phyloP scores from a whole-genome alignment of 1,140 invertebrate species.

The Sycobia sp. region DNA sequence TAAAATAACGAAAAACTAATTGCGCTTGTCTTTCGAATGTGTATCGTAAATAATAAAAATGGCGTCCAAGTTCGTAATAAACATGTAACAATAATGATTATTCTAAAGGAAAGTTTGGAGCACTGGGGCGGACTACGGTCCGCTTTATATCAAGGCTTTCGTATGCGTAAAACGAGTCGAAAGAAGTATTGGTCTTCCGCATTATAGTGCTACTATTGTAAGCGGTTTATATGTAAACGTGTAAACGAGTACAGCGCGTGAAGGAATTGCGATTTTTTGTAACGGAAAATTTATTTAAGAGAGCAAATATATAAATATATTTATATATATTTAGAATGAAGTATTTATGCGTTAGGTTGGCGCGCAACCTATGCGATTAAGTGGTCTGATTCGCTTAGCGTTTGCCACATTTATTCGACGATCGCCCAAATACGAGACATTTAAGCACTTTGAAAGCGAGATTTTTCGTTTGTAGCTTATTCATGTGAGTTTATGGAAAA shows the following conservation, averaged over 20 bases:
- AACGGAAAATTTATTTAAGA: constrained; percentile 25
- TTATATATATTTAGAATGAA: constrained; percentile 2
- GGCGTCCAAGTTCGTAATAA: constrained; percentile 6
- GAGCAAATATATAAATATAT: constrained; percentile 1
- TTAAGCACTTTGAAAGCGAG: constrained; percentile 5
- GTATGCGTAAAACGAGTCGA: constrained; percentile 42
- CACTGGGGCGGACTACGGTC: too few species aligned
- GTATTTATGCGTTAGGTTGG: constrained; percentile 22
- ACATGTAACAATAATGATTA: constrained; percentile 7
- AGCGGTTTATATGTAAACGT: constrained; percentile 13
- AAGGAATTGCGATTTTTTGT: constrained; percentile 20
- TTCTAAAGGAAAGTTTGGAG: too few species aligned
- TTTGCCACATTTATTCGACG: constrained; percentile 17
- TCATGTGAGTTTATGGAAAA: neutral
- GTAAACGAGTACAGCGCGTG: constrained; percentile 10
- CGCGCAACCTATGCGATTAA: constrained; percentile 25
- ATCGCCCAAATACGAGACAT: neutral
- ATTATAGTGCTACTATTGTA: constrained; percentile 27
- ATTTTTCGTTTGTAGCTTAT: constrained; percentile 10
- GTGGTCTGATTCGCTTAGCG: constrained; percentile 22
- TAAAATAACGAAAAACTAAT: constrained; percentile 33
- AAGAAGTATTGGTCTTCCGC: constrained; percentile 48
- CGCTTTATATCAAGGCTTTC: constrained; percentile 39
- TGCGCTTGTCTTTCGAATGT: constrained; percentile 25
- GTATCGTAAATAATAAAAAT: too few species aligned